phyloP scores from a whole-genome alignment of 2,113 vertebrate species.

The Trogon surrucura region DNA sequence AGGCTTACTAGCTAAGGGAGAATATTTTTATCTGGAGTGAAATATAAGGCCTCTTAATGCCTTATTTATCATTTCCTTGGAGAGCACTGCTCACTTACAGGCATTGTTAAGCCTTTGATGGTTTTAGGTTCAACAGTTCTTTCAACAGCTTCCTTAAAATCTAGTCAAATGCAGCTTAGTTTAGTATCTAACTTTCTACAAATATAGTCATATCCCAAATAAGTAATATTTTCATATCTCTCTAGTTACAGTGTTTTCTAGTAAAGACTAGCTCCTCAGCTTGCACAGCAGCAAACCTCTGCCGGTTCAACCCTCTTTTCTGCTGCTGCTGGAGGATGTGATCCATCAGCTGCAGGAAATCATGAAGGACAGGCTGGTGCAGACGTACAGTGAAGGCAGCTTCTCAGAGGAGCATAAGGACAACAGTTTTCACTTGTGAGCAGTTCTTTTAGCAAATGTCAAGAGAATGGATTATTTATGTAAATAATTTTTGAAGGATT shows the following conservation, averaged over 20 bases:
- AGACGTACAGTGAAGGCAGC: not conserved
- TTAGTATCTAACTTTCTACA: not conserved
- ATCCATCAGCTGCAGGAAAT: not conserved
- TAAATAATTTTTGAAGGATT: not conserved
- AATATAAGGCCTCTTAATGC: not conserved
- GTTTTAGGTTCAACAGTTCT: conserved; percentile 23
- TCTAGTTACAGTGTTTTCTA: not conserved
- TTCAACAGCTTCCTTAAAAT: conserved; percentile 27
- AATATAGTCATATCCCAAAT: not conserved
- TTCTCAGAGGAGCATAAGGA: not conserved
- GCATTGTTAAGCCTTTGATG: conserved; percentile 32
- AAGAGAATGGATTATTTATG: not conserved
- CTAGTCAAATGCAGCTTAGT: not conserved
- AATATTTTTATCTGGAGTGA: not conserved
- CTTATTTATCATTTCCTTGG: conserved; percentile 33
- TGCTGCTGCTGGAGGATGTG: not conserved
- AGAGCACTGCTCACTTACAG: conserved; percentile 24
- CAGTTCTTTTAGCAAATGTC: not conserved
- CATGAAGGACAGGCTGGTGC: not conserved
- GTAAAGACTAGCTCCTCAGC: not conserved
- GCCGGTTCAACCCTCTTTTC: not conserved
- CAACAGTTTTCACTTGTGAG: not conserved
- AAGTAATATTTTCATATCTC: not conserved
- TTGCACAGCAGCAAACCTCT: not conserved
- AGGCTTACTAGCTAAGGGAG: not conserved